phyloP scores from a whole-genome alignment of 2,797 vertebrate species.

The Sebastes iracundus region DNA sequence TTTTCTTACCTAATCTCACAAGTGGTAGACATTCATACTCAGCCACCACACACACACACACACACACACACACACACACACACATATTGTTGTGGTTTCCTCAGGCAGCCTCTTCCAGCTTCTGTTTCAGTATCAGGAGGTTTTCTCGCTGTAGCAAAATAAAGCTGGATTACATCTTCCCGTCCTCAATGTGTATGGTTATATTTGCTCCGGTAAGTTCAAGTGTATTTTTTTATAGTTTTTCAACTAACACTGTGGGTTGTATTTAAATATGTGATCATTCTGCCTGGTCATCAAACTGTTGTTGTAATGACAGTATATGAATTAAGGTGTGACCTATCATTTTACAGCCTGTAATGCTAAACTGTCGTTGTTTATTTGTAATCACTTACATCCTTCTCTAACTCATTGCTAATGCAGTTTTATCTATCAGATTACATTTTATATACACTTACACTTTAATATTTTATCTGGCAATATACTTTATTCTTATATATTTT shows the following conservation, averaged over 20 bases:
- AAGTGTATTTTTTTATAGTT: neutral
- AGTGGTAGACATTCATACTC: neutral
- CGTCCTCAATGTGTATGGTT: conserved; percentile 95
- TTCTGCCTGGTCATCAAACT: neutral
- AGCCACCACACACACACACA: neutral
- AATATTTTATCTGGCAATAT: neutral
- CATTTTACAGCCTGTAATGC: neutral
- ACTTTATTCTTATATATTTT: neutral
- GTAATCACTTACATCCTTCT: neutral
- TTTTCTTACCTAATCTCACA: neutral
- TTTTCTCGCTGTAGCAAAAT: conserved; percentile 77
- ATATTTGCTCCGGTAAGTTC: conserved; percentile 94
- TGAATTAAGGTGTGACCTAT: neutral
- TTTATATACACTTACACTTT: neutral
- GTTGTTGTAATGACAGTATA: neutral
- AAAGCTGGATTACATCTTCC: conserved; percentile 75
- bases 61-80: neutral
- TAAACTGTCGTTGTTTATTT: neutral
- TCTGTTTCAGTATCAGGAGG: conserved; percentile 75
- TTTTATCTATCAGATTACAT: neutral
- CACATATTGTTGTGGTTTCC: conserved; percentile 26
- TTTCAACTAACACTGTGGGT: neutral
- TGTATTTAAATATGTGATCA: neutral
- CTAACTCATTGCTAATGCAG: neutral
- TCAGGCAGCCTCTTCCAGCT: neutral